These are phyloP conservation scores for Cosmia pyralina DNA, from an alignment of 2,888 invertebrate genomes.

Conservation along the genomic window DNA sequence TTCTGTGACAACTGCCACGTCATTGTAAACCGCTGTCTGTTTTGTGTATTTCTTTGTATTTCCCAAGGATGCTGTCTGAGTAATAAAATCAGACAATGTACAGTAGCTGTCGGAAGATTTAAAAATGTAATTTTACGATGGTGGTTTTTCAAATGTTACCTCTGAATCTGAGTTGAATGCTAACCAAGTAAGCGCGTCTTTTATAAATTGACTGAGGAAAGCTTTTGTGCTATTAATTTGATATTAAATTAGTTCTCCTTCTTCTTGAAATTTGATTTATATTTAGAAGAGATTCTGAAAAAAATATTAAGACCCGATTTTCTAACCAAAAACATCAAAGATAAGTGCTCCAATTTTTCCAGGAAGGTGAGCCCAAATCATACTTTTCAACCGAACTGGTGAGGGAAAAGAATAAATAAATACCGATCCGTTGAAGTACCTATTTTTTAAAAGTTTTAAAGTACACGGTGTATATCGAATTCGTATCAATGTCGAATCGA, in stretches of 20 bases:
- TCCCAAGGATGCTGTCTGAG: slow-evolving; percentile 40
- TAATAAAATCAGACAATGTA: slow-evolving; percentile 31
- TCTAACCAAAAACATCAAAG: slow-evolving; percentile 30
- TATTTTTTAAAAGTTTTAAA: slow-evolving; percentile 17
- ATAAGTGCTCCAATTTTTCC: slow-evolving; percentile 13
- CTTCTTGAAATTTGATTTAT: slow-evolving; percentile 25
- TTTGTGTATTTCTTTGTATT: slow-evolving; percentile 40
- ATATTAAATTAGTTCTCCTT: slow-evolving; percentile 24
- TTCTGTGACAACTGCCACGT: slow-evolving; percentile 27
- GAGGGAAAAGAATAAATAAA: slow-evolving; percentile 20
- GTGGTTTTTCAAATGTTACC: slow-evolving; percentile 24
- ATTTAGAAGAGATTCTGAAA: slow-evolving; percentile 7
- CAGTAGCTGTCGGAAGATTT: slow-evolving; percentile 14
- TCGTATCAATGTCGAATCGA: slow-evolving; percentile 42
- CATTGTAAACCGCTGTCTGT: slow-evolving; percentile 25
- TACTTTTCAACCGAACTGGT: slow-evolving; percentile 16
- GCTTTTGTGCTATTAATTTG: slow-evolving; percentile 22
- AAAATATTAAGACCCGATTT: slow-evolving; percentile 21
- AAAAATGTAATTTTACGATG: slow-evolving; percentile 26
- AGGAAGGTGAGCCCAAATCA: slow-evolving; percentile 31
- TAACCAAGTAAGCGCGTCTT: slow-evolving; percentile 26
- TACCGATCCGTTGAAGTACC: slow-evolving; percentile 1
- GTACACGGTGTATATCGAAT: slow-evolving; percentile 13
- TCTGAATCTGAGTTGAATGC: slow-evolving; percentile 27
- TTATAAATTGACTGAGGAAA: slow-evolving; percentile 23